These are phyloP conservation scores for Phasianus colchicus DNA, from an alignment of 2,113 vertebrate genomes.

Conservation along the genomic window DNA sequence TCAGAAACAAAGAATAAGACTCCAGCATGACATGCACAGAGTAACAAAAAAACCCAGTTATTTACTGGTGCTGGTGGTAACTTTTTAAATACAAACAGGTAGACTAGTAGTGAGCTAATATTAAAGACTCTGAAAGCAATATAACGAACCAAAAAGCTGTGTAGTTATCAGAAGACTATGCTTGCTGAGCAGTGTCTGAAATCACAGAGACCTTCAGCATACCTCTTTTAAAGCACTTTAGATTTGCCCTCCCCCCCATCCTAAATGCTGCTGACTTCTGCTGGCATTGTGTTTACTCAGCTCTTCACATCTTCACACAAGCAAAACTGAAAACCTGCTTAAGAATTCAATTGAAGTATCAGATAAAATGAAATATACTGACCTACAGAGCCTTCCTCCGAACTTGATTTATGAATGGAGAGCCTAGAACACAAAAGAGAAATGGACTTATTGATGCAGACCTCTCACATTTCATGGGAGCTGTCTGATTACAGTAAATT, in stretches of 20 bases:
- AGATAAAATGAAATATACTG: slow-evolving; percentile 71
- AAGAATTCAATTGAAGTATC: slow-evolving; percentile 30
- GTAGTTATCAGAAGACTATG: not conserved
- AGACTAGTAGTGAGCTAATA: not conserved
- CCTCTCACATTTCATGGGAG: slow-evolving; percentile 40
- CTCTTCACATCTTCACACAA: not conserved
- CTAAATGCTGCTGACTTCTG: not conserved
- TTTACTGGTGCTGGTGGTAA: not conserved
- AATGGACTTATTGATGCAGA: slow-evolving; percentile 42
- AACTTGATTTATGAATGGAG: slow-evolving; percentile 94
- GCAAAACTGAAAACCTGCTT: slow-evolving; percentile 25
- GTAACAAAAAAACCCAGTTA: not conserved
- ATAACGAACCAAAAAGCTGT: not conserved
- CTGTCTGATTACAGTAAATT: slow-evolving; percentile 53
- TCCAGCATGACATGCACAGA: not conserved
- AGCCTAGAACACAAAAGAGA: slow-evolving; percentile 80
- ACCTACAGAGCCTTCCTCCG: slow-evolving; percentile 94
- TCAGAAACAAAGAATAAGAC: not conserved
- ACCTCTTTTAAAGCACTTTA: not conserved
- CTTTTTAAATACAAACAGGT: not conserved
- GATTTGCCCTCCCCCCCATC: rapidly evolving
- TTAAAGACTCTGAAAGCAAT: not conserved
- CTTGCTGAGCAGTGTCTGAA: not conserved
- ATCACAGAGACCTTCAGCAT: not conserved
- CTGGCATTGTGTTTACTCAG: slow-evolving; percentile 6